Evolutionary conservation across 1,140 invertebrate species (phyloP), one percentile per base, ranked within the genome.

Genomic region (Atta cephalotes): DNA sequence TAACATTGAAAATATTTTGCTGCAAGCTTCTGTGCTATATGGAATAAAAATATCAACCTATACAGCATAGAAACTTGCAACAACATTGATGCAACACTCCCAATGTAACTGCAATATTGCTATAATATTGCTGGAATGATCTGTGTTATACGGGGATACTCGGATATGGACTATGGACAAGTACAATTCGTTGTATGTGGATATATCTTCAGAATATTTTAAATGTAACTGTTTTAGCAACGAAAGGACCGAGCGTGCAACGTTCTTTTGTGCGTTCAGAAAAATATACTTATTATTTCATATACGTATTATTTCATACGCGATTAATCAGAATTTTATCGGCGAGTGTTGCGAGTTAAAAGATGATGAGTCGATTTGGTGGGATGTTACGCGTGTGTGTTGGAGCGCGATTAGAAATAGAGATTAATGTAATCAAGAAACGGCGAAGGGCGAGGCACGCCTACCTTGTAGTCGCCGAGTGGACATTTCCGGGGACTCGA

Each of bases 311-410:
- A 65, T 31, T 56, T 31, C 5, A 31, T 49, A 49, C 39, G 60
- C 77, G 28, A 79, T 66, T 12, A 70, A 80, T 80, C 14, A 31
- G n/a, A 70, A 14, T 53, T 70, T 80, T 14, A n/a, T 70, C 45
- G 62, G 28, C 58, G 25, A 2, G 16, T 18, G 39, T 65, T 65
- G 45, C n/a, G n/a, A 25, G 10, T 79, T 28, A 51, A 3, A 63
- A 31, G 28, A 81, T 21, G 51, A 31, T 31, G 31, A 21, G 31
- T 58, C 49, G 65, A 71, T 53, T 70, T 16, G 63, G 5, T 70
- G 3, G 16, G 9, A 39, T 68, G 25, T 35, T 56, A 65, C 31
- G 77, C 25, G 39, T 18, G 56, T 65, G 18, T 28, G 45, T 31
- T n/a, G 39, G 28, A 80, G 25, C 78, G 49, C 39, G 53, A 62